These are phyloP conservation scores for Agrochola circellaris DNA, from an alignment of 2,888 invertebrate genomes.

Conservation along the genomic window DNA sequence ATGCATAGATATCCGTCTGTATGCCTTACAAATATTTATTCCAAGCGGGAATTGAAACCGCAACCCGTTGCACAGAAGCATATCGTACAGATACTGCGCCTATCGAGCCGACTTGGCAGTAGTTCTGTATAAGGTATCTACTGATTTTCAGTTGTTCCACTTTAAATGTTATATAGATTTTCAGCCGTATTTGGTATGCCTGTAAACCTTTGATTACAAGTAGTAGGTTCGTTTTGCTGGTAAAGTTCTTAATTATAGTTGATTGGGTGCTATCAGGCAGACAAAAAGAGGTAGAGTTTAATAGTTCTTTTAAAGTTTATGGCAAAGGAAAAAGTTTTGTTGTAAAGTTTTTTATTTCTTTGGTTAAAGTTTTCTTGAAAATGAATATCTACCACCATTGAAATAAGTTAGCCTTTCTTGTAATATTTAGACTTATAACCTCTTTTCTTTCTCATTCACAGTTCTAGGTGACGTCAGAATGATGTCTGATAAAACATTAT, in stretches of 20 bases:
- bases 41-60: neutral
- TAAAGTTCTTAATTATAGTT: conserved; percentile 5
- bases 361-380: neutral
- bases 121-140: neutral
- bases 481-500: neutral
- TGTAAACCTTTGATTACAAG: neutral
- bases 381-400: neutral
- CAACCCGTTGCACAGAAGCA: conserved; percentile 3
- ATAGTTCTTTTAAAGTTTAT: neutral
- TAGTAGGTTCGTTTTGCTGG: neutral
- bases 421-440: neutral
- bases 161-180: neutral
- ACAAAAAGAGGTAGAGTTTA: neutral
- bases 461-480: neutral
- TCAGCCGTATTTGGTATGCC: neutral
- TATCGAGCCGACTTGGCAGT: neutral
- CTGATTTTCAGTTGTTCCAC: neutral
- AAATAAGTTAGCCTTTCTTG: neutral
- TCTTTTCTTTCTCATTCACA: neutral
- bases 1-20: neutral
- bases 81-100: conserved; percentile 29
- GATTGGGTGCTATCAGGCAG: neutral
- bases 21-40: neutral
- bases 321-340: neutral
- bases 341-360: neutral